Evolutionary conservation across 2,113 vertebrate genomes (phyloP), one percentile per base, ranked within the genome.

Genomic region (Symphodus melops): DNA sequence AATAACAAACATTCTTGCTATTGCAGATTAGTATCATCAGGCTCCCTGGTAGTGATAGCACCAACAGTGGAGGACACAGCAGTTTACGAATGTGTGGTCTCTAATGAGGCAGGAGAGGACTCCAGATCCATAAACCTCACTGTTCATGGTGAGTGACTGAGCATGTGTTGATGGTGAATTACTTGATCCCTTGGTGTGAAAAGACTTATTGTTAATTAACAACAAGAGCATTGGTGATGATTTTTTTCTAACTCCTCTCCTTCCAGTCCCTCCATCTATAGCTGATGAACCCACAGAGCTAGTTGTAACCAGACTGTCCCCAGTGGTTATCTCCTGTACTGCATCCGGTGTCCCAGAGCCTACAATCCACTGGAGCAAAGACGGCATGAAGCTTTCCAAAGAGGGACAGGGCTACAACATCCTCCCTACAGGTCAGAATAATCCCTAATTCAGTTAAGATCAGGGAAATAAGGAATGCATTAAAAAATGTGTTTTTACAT

Each of bases 11-110:
- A 48, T 41, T 72, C 48, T 37, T 41, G 20, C 64, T 1, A 4
- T 67, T 81, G 64, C 74, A 99, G 97, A 85, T 89, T 97, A 80
- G 91, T 99, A 0, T 97, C 97, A 36, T 99, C 97, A 9, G 98
- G 98, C 53, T 99, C 98, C 9, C 93, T 99, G 66, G 90, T 97
- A 13, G 94, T 99, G 58, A 95, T 99, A 75, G 97, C 98, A 61
- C 97, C 98, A 52, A 95, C 95, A 63, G 95, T 99, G 86, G 96
- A 97, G 63, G 97, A 99, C 84, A 95, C 96, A 46, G 97, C 94
- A 2, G 68, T 95, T 61, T 99, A 98, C 62, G 92, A 95, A 81
- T 99, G 98, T 91, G 89, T 86, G 9, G 97, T 94, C 59, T 94
- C 94, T 60, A 99, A 96, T 55, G 96, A 96, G 19, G 98, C 96